Evolutionary conservation across 2,888 invertebrate genomes (phyloP), one percentile per base, ranked within the genome.

Genomic region (Pseudeuparius sepicola): DNA sequence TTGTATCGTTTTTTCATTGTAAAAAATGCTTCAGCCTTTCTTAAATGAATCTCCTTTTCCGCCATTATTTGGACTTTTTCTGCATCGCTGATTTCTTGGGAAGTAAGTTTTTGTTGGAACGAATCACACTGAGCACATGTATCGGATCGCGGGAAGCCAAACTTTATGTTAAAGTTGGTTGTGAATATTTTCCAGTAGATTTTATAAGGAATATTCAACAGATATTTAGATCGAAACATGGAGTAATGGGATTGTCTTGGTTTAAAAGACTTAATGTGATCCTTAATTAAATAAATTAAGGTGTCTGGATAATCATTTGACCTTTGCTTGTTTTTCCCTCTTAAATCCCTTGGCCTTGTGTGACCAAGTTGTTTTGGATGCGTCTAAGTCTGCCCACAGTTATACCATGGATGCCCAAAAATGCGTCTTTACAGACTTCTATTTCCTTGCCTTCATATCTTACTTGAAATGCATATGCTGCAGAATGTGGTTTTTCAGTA

Each of bases 291-390:
- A n/a, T n/a, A n/a, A 25, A 28, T 28, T 34, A 35, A 5, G 15
- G 14, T 35, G 10, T 35, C 35, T 18, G 23, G 24, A 35, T 35
- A 35, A 35, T 35, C 35, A 23, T n/a, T 14, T 23, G 29, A 28
- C 9, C 35, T 35, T 35, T 35, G 35, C 29, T 35, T 35, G n/a
- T 35, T 20, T 35, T 29, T 35, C 10, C 29, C 35, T 35, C 29
- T 35, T 29, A 35, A 23, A 23, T 35, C 35, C 23, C 29, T 35
- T 20, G 29, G 29, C 23, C 28, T 35, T 20, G 14, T 20, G 29
- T 29, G 35, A 35, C 35, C 20, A 35, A 35, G 29, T 35, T 23
- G 20, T 35, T 35, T 35, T 35, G 29, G 23, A 35, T 35, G 14
- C 35, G 35, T n/a, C n/a, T n/a, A n/a, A n/a, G n/a, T n/a, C n/a